These are phyloP conservation scores for Lithobates sylvaticus DNA, from an alignment of 2,797 vertebrate genomes.

Conservation along the genomic window DNA sequence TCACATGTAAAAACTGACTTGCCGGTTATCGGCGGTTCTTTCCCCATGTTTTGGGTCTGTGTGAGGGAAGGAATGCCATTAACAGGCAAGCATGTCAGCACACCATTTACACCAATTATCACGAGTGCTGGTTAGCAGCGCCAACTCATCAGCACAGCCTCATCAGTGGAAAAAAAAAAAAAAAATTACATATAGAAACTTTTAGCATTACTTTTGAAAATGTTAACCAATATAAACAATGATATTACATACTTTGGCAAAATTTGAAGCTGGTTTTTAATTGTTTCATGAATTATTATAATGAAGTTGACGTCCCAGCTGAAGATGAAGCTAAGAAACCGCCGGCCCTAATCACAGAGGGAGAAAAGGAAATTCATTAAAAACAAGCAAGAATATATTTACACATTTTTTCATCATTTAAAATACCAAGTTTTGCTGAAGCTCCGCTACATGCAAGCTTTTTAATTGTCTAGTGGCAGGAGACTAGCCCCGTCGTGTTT, in stretches of 20 bases:
- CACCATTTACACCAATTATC: too few species aligned
- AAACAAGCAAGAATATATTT: background rate
- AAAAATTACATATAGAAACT: background rate
- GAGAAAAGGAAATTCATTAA: background rate
- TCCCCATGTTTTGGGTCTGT: too few species aligned
- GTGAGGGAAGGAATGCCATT: too few species aligned
- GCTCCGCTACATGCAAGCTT: background rate
- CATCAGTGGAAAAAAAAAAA: too few species aligned
- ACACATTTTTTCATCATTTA: background rate
- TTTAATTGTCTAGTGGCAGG: background rate
- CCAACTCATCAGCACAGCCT: too few species aligned
- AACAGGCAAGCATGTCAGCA: too few species aligned
- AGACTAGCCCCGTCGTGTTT: background rate
- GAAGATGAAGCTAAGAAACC: slow-evolving; percentile 93
- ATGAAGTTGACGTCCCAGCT: slow-evolving; percentile 90
- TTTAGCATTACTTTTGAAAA: background rate
- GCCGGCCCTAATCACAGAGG: slow-evolving; percentile 82
- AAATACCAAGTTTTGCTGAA: background rate
- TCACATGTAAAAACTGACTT: too few species aligned
- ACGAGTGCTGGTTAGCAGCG: too few species aligned
- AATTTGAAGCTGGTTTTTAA: slow-evolving; percentile 93
- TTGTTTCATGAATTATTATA: slow-evolving; percentile 89
- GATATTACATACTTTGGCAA: slow-evolving; percentile 83
- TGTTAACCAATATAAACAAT: background rate
- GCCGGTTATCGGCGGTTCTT: too few species aligned